Evolutionary conservation across 2,888 invertebrate genomes (phyloP).

Genomic region (Nyleta sp.): DNA sequence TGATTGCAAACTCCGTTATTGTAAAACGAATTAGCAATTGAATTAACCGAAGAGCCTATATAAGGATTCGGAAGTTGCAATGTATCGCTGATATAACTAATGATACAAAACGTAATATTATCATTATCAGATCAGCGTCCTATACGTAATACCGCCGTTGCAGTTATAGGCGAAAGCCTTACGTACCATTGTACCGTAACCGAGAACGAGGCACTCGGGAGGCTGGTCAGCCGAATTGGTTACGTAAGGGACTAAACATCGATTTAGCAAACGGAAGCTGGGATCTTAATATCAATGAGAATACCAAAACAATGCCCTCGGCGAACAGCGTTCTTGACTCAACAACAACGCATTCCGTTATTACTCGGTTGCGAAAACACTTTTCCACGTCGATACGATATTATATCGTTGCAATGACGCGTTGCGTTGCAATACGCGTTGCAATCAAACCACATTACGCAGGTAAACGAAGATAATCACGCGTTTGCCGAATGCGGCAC

Average conservation of each 20-base stretch:
- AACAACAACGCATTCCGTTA: conserved; percentile 6
- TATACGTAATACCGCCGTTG: conserved; percentile 10
- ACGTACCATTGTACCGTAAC: conserved; percentile 24
- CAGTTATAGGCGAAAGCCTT: conserved; percentile 24
- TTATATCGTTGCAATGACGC: too few species aligned
- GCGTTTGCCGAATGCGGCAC: too few species aligned
- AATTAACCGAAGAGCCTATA: neutral
- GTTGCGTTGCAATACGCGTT: too few species aligned
- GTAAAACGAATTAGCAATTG: too few species aligned
- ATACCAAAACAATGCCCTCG: conserved; percentile 26
- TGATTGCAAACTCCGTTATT: too few species aligned
- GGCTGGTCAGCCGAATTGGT: conserved; percentile 22
- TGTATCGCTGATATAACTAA: neutral
- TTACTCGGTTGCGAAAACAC: conserved; percentile 24
- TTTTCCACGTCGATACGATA: conserved; percentile 9
- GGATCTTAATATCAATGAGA: conserved; percentile 29
- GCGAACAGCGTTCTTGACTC: conserved; percentile 8
- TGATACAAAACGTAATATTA: conserved; percentile 16
- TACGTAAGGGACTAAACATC: conserved; percentile 39
- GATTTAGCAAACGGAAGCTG: conserved; percentile 26
- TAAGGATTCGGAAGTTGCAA: neutral
- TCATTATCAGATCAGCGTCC: conserved; percentile 18
- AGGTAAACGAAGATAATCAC: too few species aligned
- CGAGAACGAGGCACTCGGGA: conserved; percentile 44
- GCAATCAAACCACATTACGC: too few species aligned